A percentile compares a stretch with the other conserved stretches of the same genome.
Evolutionary conservation across 2,113 vertebrate species (phyloP).

Genomic region (Larimichthys crocea): DNA sequence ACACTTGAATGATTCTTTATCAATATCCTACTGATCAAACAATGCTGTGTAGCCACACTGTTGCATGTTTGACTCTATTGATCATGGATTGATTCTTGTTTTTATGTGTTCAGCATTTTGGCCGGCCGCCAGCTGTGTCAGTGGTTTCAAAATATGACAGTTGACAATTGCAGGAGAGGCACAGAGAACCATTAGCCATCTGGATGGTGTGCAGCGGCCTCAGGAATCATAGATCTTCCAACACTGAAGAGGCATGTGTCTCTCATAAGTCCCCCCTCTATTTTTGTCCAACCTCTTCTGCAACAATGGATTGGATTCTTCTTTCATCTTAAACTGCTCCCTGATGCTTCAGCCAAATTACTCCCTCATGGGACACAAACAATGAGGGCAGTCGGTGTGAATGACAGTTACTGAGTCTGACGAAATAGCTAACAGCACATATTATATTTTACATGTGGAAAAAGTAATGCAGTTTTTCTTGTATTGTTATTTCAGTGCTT

Average conservation of each 20-base stretch:
- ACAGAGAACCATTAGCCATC: conserved; percentile 36
- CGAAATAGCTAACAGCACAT: neutral
- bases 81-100: conserved; percentile 37
- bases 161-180: conserved; percentile 32
- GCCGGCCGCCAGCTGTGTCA: conserved; percentile 23
- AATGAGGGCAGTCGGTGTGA: neutral
- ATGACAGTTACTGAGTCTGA: conserved; percentile 11
- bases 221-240: conserved; percentile 7
- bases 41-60: neutral
- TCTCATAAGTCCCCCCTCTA: conserved; percentile 5
- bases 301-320: conserved; percentile 37
- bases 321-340: conserved; percentile 47
- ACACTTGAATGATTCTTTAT: conserved; percentile 25
- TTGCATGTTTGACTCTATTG: conserved; percentile 35
- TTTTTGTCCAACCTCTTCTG: neutral
- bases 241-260: neutral
- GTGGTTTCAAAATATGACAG: conserved; percentile 32
- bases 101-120: conserved; percentile 19
- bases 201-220: conserved; percentile 29
- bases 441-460: conserved; percentile 12
- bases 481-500: conserved; percentile 11
- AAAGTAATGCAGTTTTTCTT: conserved; percentile 29
- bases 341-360: conserved; percentile 41
- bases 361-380: conserved; percentile 35
- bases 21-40: conserved; percentile 51